phyloP scores from a whole-genome alignment of 2,113 vertebrate genomes.

The Tetrao urogallus region DNA sequence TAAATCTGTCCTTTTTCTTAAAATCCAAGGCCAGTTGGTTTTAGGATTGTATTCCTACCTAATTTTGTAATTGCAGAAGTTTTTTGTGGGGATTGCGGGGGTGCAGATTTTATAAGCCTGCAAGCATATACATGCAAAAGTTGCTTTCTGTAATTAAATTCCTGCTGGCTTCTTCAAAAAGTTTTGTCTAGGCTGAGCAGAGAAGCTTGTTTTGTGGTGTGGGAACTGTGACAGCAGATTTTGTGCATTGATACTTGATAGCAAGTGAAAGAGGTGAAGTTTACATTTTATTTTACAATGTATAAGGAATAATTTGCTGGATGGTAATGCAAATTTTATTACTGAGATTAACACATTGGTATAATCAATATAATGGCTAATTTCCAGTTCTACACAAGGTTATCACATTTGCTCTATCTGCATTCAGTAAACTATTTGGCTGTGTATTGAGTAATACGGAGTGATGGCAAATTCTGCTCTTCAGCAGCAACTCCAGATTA shows the following conservation, averaged over 20 bases:
- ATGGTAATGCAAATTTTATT: background rate
- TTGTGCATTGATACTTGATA: background rate
- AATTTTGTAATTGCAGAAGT: background rate
- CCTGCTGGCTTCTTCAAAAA: background rate
- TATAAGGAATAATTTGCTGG: background rate
- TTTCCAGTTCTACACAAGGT: background rate
- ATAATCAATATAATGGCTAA: background rate
- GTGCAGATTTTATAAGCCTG: background rate
- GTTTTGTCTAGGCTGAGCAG: background rate
- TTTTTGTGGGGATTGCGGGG: background rate
- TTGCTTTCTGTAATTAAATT: background rate
- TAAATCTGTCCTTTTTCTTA: background rate
- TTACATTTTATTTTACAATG: background rate
- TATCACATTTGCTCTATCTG: background rate
- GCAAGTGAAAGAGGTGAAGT: background rate
- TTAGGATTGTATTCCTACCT: background rate
- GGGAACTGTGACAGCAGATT: background rate
- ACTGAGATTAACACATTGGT: background rate
- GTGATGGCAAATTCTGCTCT: background rate
- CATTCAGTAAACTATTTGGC: background rate
- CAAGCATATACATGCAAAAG: too few relatives aligned
- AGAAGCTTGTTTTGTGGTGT: background rate
- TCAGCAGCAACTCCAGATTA: background rate
- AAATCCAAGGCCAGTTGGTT: background rate
- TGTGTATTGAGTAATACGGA: background rate